Evolutionary conservation across 1,140 invertebrate genomes (phyloP), one percentile per base, ranked within the genome.

Genomic region (Bombus soroeensis): DNA sequence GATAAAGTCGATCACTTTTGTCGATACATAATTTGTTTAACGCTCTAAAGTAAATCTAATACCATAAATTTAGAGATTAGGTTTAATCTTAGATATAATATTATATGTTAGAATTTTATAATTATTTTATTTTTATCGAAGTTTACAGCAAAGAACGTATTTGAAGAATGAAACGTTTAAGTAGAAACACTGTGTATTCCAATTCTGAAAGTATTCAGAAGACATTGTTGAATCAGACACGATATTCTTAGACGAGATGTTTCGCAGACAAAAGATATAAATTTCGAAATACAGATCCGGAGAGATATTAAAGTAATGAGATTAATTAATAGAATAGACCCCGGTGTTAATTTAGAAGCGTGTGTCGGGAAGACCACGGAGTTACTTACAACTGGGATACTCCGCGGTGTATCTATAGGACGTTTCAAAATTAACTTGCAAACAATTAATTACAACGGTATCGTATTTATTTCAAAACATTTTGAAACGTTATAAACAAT

Each of bases 261-360:
- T 32, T n/a, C 39, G 5, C 18, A 68, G 66, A 53, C 75, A 34
- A 83, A 89, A 88, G 68, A 83, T 72, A 39, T 68, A 62, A 86
- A 75, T 88, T 88, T 88, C 57, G 41, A 37, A 81, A 28, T 47
- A 59, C 70, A 57, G 41, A 83, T 37, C 53, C 81, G 32, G 75
- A 66, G 81, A 87, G 86, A 89, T 90, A 92, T 92, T 86, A 91
- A 91, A 86, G 73, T 93, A 92, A 92, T 91, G 88, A 93, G 90
- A 92, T 93, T 92, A 92, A 93, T 93, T 93, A 93, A 93, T 91
- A 90, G 89, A 92, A 92, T 88, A 89, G 83, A 91, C 80, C 66
- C 62, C 37, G 78, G 87, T 91, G 91, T 91, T 93, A 92, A 92
- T 92, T 91, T 88, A 77, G 86, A 92, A 86, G 78, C 88, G 86